phyloP scores from a whole-genome alignment of 2,888 invertebrate species.

The Thalpophila matura region DNA sequence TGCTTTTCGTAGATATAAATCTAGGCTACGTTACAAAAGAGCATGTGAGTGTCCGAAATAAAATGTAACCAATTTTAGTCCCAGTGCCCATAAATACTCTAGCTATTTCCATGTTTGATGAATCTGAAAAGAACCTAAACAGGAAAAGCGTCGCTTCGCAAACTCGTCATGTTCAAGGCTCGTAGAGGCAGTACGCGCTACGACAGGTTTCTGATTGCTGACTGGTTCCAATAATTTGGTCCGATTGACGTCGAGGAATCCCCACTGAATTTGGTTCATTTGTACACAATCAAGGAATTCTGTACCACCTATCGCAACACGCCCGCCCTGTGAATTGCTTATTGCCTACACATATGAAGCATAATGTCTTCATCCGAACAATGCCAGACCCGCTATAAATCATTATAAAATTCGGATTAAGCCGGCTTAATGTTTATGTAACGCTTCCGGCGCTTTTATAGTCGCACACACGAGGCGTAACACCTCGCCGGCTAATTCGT shows the following conservation, averaged over 20 bases:
- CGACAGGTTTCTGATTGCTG: constrained; percentile 74
- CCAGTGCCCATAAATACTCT: not conserved
- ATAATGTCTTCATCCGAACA: constrained; percentile 72
- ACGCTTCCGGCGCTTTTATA: constrained; percentile 74
- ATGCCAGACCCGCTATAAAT: constrained; percentile 76
- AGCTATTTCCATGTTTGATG: not conserved
- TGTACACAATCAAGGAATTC: constrained; percentile 66
- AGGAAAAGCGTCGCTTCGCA: constrained; percentile 23
- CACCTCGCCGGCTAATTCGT: constrained; percentile 79
- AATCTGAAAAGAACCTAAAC: constrained; percentile 10
- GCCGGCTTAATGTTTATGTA: constrained; percentile 78
- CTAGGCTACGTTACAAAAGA: not conserved
- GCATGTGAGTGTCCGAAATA: not conserved
- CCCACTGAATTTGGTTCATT: constrained; percentile 72
- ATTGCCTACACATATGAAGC: constrained; percentile 33
- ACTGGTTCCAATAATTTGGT: constrained; percentile 75
- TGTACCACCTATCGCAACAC: constrained; percentile 50
- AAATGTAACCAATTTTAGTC: not conserved
- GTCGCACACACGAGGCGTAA: constrained; percentile 71
- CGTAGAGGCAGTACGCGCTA: constrained; percentile 73
- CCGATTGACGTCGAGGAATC: constrained; percentile 73
- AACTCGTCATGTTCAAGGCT: constrained; percentile 47
- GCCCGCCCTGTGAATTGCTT: constrained; percentile 21
- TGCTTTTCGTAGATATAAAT: not conserved
- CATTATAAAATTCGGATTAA: constrained; percentile 82